Conservation (phyloP, 2,888 invertebrate species). For the Lingula anatina region DNA sequence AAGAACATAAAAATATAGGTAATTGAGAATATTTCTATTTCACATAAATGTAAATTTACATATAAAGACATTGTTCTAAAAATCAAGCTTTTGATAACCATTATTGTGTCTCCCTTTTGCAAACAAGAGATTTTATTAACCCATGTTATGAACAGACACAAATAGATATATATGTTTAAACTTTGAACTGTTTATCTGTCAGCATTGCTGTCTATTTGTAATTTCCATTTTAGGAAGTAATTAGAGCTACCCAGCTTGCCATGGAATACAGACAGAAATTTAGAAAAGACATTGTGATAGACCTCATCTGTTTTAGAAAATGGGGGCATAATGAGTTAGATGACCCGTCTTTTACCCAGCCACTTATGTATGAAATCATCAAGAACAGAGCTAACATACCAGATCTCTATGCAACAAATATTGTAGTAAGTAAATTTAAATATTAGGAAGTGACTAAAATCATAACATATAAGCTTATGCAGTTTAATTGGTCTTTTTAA, state of each 20-base stretch:
- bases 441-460: no score
- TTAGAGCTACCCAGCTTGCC: constrained; percentile 76
- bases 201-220: constrained; percentile 56
- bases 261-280: constrained; percentile 83
- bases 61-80: no score
- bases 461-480: no score
- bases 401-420: constrained; percentile 67
- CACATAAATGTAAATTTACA: no score
- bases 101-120: no score
- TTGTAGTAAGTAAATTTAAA: constrained; percentile 59
- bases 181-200: not conserved
- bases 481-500: not conserved
- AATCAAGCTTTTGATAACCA: no score
- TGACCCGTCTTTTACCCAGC: constrained; percentile 96
- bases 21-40: no score
- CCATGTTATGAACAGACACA: no score
- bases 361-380: constrained; percentile 68
- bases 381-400: constrained; percentile 68
- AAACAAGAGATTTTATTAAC: no score
- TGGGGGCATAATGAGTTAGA: constrained; percentile 98
- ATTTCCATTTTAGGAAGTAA: no score
- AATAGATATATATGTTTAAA: no score
- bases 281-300: constrained; percentile 85
- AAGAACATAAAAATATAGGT: not conserved
- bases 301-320: constrained; percentile 80